These are phyloP conservation scores for Frankliniella intonsa DNA, from an alignment of 2,888 invertebrate species.

Conservation along the genomic window DNA sequence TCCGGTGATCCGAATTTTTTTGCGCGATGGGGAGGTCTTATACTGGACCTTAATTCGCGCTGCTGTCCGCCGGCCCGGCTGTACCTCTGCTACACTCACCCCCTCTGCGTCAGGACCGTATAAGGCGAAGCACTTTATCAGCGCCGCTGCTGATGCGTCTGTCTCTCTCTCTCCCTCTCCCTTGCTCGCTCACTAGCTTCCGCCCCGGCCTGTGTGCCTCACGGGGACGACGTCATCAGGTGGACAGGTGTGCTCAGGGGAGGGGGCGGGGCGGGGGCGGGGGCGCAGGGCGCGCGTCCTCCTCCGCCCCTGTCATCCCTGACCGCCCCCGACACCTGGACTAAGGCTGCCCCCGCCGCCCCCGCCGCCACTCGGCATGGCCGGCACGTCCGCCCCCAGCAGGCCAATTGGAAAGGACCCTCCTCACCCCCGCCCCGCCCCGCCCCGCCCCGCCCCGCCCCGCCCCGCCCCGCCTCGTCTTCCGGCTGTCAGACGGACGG, in stretches of 20 bases:
- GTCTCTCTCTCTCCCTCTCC: neutral
- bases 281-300: neutral
- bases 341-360: neutral
- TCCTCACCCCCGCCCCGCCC: neutral
- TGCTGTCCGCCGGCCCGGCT: too few relatives aligned
- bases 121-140: too few relatives aligned
- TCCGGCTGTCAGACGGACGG: too few relatives aligned
- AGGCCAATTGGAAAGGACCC: neutral
- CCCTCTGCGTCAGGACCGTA: too few relatives aligned
- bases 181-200: neutral
- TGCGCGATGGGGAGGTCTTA: too few relatives aligned
- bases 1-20: too few relatives aligned
- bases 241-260: neutral
- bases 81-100: too few relatives aligned
- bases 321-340: too few relatives aligned
- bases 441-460: neutral
- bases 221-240: neutral
- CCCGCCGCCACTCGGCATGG: neutral
- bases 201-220: neutral
- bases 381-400: neutral
- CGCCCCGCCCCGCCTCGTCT: neutral
- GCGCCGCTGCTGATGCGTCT: neutral
- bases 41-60: too few relatives aligned
- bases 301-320: neutral
- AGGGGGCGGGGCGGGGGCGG: neutral